These are phyloP conservation scores for Momotus momota DNA, from an alignment of 2,797 vertebrate species.

Conservation along the genomic window DNA sequence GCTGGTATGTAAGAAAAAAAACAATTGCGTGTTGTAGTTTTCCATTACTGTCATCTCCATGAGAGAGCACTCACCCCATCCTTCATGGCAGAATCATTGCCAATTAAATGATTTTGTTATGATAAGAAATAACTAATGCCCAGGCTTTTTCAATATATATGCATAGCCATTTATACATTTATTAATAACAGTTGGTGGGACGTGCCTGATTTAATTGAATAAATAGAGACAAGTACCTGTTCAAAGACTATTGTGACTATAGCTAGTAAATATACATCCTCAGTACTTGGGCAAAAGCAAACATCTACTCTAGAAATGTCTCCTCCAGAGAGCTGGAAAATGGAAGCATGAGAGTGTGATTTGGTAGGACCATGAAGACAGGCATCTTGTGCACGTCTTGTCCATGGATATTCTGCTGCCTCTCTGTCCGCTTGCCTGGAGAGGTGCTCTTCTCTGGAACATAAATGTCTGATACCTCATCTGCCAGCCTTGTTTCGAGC, in stretches of 20 bases:
- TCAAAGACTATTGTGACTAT: neutral
- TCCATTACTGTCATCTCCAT: neutral
- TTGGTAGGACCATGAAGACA: neutral
- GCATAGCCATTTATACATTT: neutral
- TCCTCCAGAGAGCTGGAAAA: neutral
- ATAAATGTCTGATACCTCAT: neutral
- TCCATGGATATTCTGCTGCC: neutral
- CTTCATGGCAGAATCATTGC: neutral
- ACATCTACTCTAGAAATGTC: neutral
- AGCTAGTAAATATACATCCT: neutral
- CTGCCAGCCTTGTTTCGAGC: neutral
- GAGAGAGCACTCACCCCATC: neutral
- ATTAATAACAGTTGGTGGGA: neutral
- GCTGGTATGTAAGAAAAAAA: neutral
- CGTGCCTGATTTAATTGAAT: neutral
- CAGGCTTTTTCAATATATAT: neutral
- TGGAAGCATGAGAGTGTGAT: neutral
- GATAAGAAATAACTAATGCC: neutral
- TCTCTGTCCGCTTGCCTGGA: rapidly evolving
- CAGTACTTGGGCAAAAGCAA: neutral
- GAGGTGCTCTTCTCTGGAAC: neutral
- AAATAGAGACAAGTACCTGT: neutral
- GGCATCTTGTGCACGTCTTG: neutral
- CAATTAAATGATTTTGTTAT: neutral
- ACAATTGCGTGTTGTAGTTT: neutral